Evolutionary conservation across 30 jellyfish, hydroid and myxozoan genomes (phyloP), one percentile per base, ranked within the genome.

Genomic region (Mastigias papua): DNA sequence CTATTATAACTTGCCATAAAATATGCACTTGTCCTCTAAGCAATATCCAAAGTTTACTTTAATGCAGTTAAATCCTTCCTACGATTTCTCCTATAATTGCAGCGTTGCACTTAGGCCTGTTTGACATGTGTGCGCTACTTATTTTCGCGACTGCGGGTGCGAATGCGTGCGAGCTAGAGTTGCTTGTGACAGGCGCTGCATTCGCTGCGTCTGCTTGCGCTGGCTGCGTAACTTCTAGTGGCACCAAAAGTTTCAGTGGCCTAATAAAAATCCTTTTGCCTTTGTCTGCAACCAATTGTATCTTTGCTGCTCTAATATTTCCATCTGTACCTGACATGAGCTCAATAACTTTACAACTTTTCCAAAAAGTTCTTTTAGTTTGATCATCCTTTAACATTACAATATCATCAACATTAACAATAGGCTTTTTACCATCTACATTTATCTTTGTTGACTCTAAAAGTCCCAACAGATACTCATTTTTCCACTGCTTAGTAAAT

Each of bases 291-390:
- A 71, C 77, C 31, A 73, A 0, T 34, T 50, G 65, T 15, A 84
- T 16, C 78, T 72, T 84, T 49, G 93, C 83, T 48, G 93, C 89
- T 49, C 93, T 16, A 6, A 71, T 69, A 31, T 54, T 84, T 9
- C 89, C 93, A 16, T 69, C 88, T n/a, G 69, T 81, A 30, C 91
- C 91, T 23, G 78, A 23, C 27, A 81, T 31, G 48, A 81, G 84
- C 49, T 81, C 34, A 8, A 27, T 34, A 15, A 84, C 69, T 34
- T 70, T 69, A 25, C 79, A 42, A 16, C 46, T 17, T 58, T 84
- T 84, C 93, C 93, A 70, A 50, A 51, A 84, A n/a, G 42, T 10
- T 32, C 93, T 31, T 49, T 72, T 84, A 22, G 89, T 70, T 49
- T 42, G 66, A 23, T 10, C 93, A 30, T 84, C 42, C 78, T 70